Evolutionary conservation across 2,797 vertebrate genomes (phyloP).

Genomic region (Bufotes viridis): DNA sequence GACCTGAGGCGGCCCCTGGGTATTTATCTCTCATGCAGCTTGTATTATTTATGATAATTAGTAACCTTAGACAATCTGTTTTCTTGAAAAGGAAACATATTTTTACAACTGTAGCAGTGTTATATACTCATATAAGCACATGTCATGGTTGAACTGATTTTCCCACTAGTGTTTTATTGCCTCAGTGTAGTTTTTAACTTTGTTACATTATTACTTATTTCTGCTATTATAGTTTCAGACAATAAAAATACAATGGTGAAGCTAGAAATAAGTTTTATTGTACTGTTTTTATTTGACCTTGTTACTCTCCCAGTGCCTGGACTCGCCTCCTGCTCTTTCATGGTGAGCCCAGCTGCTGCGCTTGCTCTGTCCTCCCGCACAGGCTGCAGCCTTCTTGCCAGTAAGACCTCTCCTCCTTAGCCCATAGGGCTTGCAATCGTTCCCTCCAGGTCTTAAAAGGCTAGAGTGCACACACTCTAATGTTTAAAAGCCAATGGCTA

Average conservation of each 20-base stretch:
- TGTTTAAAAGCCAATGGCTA: too few relatives aligned
- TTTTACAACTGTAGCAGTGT: neutral
- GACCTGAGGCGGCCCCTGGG: conserved; percentile 26
- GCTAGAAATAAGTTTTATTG: neutral
- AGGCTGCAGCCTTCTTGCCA: too few relatives aligned
- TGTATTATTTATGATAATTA: conserved; percentile 57
- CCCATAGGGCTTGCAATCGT: too few relatives aligned
- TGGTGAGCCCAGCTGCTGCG: too few relatives aligned
- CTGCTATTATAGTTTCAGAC: conserved; percentile 35
- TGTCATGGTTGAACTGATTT: conserved; percentile 12
- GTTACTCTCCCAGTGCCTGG: too few relatives aligned
- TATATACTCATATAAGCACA: conserved; percentile 16
- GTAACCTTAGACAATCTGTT: conserved; percentile 47
- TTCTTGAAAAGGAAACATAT: neutral
- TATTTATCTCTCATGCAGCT: neutral
- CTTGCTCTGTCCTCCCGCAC: too few relatives aligned
- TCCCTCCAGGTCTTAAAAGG: too few relatives aligned
- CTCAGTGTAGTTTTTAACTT: neutral
- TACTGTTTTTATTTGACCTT: too few relatives aligned
- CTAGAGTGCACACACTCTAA: too few relatives aligned
- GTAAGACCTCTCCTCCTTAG: too few relatives aligned
- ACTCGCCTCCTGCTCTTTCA: too few relatives aligned
- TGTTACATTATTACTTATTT: conserved; percentile 23
- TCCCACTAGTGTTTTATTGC: neutral
- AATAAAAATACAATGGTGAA: neutral